Conservation (phyloP, 2,888 invertebrate genomes). For the Hermaeophaga mercurialis region DNA sequence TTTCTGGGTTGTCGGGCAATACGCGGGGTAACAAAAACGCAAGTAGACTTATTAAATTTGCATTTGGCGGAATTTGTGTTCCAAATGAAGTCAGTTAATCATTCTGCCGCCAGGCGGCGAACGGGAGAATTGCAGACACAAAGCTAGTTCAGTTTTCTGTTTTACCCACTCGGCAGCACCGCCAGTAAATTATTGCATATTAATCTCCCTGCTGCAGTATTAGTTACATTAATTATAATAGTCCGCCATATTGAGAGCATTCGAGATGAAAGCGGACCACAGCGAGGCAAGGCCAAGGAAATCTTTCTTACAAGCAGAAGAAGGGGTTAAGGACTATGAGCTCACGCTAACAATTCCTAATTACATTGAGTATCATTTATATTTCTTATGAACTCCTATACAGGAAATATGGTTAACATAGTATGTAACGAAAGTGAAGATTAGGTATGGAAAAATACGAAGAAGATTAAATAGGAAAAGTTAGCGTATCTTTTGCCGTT, state of each 20-base stretch:
- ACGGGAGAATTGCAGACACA: conserved; percentile 52
- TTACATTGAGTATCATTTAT: too few species aligned
- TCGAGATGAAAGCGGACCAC: conserved; percentile 50
- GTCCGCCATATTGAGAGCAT: conserved; percentile 55
- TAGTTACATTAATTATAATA: conserved; percentile 58
- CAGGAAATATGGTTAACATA: too few species aligned
- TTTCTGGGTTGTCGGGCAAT: conserved; percentile 29
- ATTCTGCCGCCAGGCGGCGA: conserved; percentile 49
- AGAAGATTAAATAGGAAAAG: too few species aligned
- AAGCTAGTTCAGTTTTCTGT: conserved; percentile 56
- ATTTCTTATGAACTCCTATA: too few species aligned
- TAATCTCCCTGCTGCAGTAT: conserved; percentile 59
- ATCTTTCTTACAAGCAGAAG: conserved; percentile 6
- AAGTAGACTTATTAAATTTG: conserved; percentile 59
- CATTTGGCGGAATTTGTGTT: conserved; percentile 58
- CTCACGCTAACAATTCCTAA: too few species aligned
- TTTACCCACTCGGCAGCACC: conserved; percentile 54
- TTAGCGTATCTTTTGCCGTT: too few species aligned
- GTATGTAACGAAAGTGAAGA: too few species aligned
- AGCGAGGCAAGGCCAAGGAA: conserved; percentile 43
- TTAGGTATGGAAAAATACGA: too few species aligned
- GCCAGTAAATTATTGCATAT: conserved; percentile 60
- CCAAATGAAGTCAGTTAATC: conserved; percentile 59
- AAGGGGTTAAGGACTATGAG: conserved; percentile 3
- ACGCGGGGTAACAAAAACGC: conserved; percentile 46